Evolutionary conservation across 2,113 vertebrate species (phyloP), one percentile per base, ranked within the genome.

Genomic region (Serranochromis macrocephalus): DNA sequence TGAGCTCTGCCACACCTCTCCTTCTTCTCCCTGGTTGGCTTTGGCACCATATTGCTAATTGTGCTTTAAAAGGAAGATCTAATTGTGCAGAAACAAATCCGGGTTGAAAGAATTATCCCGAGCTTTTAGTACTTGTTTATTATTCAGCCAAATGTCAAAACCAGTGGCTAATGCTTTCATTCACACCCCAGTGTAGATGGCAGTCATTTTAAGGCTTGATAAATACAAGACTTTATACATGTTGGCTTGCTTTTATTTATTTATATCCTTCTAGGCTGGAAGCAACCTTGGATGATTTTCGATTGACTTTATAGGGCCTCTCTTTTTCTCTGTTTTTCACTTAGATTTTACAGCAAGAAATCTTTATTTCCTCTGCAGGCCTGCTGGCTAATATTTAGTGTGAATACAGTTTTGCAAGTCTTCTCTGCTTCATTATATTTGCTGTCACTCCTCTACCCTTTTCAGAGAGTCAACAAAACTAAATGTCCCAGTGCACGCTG

Each of bases 1-100:
- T 12, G 7, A 26, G 84, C 80, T 79, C 86, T 66, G 75, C 78
- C 82, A 80, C 57, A 53, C 68, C 38, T n/a, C 57, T 79, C 16
- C 49, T 55, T 61, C 75, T 57, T 68, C 79, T 31, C 83, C 75
- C 26, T 11, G 17, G 45, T 78, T 81, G 81, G 66, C 68, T 81
- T 61, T 82, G 86, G 85, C 88, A 85, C 58, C 80, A 82, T 71
- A 73, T 88, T 79, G 75, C 84, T 90, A 93, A 92, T 93, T 90
- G 91, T 90, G 90, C 91, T 90, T 91, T 83, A 85, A 91, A 81
- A 91, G 89, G 49, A 61, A 86, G 31, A 55, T 89, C 55, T 92
- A 94, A 94, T 94, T 92, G 90, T 89, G 79, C 86, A 89, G 82
- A 95, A 91, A 83, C 55, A 90, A 91, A 91, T 87, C 54, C n/a